A percentile compares a stretch with the other conserved stretches of the same genome.
These are phyloP conservation scores for Drosophila ezoana DNA, from an alignment of 2,888 invertebrate species.

Conservation along the genomic window DNA sequence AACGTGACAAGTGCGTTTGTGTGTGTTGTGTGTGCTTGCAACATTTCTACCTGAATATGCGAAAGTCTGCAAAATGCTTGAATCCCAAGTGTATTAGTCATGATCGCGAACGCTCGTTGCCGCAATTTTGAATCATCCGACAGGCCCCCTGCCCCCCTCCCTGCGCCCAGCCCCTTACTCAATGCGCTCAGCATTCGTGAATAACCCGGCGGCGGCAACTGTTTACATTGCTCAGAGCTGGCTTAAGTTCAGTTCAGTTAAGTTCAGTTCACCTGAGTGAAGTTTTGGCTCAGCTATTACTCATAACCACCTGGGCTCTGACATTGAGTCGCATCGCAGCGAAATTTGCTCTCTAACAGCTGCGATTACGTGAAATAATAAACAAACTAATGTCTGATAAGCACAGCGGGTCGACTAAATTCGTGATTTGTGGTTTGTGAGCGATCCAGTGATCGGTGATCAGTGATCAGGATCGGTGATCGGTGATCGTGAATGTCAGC, in stretches of 20 bases:
- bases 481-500: conserved; percentile 28
- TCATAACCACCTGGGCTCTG: conserved; percentile 34
- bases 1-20: conserved; percentile 25
- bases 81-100: conserved; percentile 66
- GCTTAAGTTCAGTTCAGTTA: conserved; percentile 2
- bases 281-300: conserved; percentile 40
- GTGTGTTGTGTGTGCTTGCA: conserved; percentile 15
- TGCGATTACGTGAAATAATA: conserved; percentile 28
- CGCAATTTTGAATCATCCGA: conserved; percentile 66
- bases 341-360: not conserved
- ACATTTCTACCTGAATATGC: conserved; percentile 39
- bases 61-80: conserved; percentile 34
- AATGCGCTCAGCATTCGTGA: conserved; percentile 42
- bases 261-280: conserved; percentile 10
- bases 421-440: conserved; percentile 12
- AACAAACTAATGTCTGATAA: conserved; percentile 17
- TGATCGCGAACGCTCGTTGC: conserved; percentile 48
- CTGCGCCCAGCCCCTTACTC: conserved; percentile 3
- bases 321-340: not conserved
- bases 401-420: not conserved
- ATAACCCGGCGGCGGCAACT: conserved; percentile 48
- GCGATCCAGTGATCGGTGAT: conserved; percentile 5
- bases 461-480: conserved; percentile 18
- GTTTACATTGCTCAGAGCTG: conserved; percentile 55
- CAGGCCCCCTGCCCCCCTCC: conserved; percentile 1